These are phyloP conservation scores for Brachyhypopomus gauderio DNA, from an alignment of 2,113 vertebrate species.

Conservation along the genomic window DNA sequence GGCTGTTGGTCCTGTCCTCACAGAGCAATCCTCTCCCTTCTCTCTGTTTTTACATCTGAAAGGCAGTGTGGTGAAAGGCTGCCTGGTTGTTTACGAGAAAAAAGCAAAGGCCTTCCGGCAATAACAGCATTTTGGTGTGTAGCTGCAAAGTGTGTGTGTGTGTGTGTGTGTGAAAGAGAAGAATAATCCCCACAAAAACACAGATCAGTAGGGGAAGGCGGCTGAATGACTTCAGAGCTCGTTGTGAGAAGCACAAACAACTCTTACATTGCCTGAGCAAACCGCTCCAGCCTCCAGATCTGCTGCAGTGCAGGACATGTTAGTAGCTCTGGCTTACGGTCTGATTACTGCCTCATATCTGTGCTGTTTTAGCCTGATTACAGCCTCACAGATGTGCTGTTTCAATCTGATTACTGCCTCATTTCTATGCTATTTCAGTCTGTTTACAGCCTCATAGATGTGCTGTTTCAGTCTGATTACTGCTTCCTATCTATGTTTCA, in stretches of 20 bases:
- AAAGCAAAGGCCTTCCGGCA: not conserved
- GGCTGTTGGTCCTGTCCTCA: constrained; percentile 37
- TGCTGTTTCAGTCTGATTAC: not conserved
- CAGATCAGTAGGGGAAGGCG: not conserved
- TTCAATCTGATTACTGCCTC: not conserved
- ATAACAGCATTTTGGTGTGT: not conserved
- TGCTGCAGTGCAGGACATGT: not conserved
- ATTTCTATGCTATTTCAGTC: not conserved
- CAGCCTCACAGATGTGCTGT: not conserved
- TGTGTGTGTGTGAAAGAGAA: not conserved
- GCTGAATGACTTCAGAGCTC: not conserved
- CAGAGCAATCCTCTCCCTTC: not conserved
- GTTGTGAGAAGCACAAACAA: not conserved
- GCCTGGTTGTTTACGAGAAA: constrained; percentile 5
- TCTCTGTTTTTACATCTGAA: constrained; percentile 47
- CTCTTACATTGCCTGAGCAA: not conserved
- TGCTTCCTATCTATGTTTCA: no score
- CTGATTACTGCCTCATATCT: no score
- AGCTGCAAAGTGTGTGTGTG: not conserved
- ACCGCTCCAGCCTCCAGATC: not conserved
- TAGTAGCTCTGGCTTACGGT: not conserved
- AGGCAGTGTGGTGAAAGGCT: constrained; percentile 15
- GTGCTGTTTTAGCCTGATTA: no score
- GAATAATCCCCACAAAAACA: constrained; percentile 8
- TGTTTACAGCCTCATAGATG: not conserved